These are phyloP conservation scores for Hydrotaea diabolus DNA, from an alignment of 2,888 invertebrate species.

Conservation along the genomic window DNA sequence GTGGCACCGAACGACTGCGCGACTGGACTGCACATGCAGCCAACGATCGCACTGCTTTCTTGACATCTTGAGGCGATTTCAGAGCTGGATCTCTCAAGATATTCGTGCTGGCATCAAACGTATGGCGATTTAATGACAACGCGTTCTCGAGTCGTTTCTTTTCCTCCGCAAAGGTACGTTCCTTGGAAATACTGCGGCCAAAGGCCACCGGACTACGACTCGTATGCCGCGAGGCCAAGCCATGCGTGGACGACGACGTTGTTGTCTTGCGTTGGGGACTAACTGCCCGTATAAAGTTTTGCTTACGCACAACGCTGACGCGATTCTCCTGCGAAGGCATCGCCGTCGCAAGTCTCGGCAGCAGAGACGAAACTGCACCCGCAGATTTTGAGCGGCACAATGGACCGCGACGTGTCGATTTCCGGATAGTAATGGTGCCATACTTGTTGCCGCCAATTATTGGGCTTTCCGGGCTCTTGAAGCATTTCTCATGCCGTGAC, in stretches of 20 bases:
- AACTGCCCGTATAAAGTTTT: constrained; percentile 74
- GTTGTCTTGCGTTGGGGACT: constrained; percentile 73
- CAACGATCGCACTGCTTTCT: constrained; percentile 81
- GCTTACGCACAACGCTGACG: constrained; percentile 73
- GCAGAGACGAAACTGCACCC: constrained; percentile 75
- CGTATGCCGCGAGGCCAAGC: constrained; percentile 74
- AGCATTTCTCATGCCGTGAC: constrained; percentile 77
- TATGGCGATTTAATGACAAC: constrained; percentile 76
- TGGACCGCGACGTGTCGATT: constrained; percentile 71
- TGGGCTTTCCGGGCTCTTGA: constrained; percentile 74
- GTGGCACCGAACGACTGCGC: constrained; percentile 79
- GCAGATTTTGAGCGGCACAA: constrained; percentile 79
- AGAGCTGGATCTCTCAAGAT: constrained; percentile 82
- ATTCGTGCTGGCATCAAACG: constrained; percentile 80
- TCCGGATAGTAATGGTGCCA: constrained; percentile 79
- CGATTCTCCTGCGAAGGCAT: constrained; percentile 56
- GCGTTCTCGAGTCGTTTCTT: constrained; percentile 82
- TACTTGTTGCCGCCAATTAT: constrained; percentile 76
- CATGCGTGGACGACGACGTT: neutral
- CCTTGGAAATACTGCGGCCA: constrained; percentile 82
- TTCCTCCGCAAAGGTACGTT: constrained; percentile 83
- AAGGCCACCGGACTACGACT: constrained; percentile 81
- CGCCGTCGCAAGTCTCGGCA: constrained; percentile 57
- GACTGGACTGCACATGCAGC: constrained; percentile 74
- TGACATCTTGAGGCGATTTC: constrained; percentile 83